Evolutionary conservation across 2,113 vertebrate species (phyloP).

Genomic region (Myotis brandtii): DNA sequence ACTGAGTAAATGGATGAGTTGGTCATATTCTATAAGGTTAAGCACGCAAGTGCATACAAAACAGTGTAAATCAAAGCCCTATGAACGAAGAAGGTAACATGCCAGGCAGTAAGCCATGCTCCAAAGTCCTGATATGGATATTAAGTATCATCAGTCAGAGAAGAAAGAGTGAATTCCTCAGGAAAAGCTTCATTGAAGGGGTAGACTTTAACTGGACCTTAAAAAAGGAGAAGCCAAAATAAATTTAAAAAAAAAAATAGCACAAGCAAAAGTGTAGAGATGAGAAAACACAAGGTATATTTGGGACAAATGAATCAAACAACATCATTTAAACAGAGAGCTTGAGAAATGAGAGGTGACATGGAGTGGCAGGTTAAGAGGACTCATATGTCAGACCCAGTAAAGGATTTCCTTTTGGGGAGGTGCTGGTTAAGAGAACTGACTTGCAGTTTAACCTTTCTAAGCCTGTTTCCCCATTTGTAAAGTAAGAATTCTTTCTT

Average conservation of each 20-base stretch:
- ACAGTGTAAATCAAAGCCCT: not conserved
- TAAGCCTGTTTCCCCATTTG: not conserved
- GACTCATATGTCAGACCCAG: not conserved
- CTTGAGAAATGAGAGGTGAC: not conserved
- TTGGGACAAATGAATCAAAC: not conserved
- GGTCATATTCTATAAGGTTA: not conserved
- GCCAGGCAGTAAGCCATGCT: not conserved
- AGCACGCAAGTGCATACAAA: not conserved
- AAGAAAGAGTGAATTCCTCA: not conserved
- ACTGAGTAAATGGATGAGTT: not conserved
- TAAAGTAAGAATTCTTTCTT: not conserved
- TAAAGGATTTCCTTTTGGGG: not conserved
- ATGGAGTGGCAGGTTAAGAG: not conserved
- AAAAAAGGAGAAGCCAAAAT: conserved; percentile 8
- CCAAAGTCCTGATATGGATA: not conserved
- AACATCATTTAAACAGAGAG: not conserved
- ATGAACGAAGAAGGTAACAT: not conserved
- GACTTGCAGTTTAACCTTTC: not conserved
- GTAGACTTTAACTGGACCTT: not conserved
- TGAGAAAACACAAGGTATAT: not conserved
- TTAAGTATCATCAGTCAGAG: not conserved
- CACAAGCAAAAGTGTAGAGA: not conserved
- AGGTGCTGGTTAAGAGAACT: not conserved
- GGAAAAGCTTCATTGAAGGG: not conserved
- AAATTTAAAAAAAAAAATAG: not conserved